phyloP scores from a whole-genome alignment of 2,888 invertebrate genomes.

The Ochropacha duplaris region DNA sequence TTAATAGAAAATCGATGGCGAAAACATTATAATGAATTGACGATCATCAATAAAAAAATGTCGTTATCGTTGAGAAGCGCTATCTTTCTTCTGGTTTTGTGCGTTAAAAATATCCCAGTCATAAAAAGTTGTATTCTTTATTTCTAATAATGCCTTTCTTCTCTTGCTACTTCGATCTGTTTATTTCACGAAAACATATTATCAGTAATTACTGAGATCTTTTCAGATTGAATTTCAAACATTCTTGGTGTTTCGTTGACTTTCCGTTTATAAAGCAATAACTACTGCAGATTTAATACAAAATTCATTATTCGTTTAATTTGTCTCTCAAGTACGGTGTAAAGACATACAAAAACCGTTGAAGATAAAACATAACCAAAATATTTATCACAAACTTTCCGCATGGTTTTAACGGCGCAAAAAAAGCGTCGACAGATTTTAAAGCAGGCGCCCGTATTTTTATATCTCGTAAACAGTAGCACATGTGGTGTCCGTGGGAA shows the following conservation, averaged over 20 bases:
- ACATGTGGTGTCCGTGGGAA: slow-evolving; percentile 75
- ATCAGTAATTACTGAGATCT: no score
- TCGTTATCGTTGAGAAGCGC: background rate
- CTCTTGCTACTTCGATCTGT: no score
- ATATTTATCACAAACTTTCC: slow-evolving; percentile 38
- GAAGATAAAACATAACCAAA: slow-evolving; percentile 21
- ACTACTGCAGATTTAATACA: background rate
- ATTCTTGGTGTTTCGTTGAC: no score
- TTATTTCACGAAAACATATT: no score
- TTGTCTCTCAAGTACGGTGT: background rate
- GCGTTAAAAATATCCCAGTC: no score
- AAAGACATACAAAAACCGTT: background rate
- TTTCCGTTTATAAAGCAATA: no score
- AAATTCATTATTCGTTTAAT: background rate
- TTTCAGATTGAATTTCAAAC: no score
- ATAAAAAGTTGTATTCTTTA: no score
- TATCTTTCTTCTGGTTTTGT: no score
- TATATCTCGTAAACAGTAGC: slow-evolving; percentile 56
- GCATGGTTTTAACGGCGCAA: slow-evolving; percentile 24
- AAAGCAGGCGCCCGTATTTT: slow-evolving; percentile 8
- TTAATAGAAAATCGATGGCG: background rate
- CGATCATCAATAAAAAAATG: background rate
- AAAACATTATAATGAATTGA: background rate
- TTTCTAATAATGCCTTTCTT: no score
- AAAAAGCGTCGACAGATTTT: background rate